A percentile compares a stretch with the other conserved stretches of the same genome.
Evolutionary conservation across 2,113 vertebrate genomes (phyloP).

Genomic region (Tragelaphus buxtoni): DNA sequence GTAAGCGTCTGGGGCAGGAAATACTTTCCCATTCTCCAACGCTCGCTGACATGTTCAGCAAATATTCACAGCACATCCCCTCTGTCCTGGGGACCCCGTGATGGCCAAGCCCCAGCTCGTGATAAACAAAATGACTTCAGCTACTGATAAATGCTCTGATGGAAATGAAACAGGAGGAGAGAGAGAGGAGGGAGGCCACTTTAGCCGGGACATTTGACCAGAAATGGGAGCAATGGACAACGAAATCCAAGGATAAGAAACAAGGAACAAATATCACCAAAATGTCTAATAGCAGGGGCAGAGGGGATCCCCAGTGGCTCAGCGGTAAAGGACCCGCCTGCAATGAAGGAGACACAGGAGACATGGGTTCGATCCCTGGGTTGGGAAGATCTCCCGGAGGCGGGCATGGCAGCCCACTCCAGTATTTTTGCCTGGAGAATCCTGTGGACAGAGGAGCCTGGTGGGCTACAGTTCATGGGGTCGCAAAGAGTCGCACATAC

Average conservation of each 20-base stretch:
- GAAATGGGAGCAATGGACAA: neutral
- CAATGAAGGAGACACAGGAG: neutral
- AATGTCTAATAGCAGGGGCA: neutral
- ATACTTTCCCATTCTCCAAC: neutral
- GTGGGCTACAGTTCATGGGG: neutral
- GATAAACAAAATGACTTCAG: neutral
- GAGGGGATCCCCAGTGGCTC: accelerated
- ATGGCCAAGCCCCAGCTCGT: neutral
- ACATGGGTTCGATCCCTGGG: neutral
- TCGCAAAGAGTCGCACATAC: accelerated
- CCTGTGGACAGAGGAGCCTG: neutral
- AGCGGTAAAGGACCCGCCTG: neutral
- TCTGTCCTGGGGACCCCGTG: neutral
- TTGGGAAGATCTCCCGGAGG: neutral
- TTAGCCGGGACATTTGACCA: neutral
- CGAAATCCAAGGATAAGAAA: neutral
- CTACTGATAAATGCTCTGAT: neutral
- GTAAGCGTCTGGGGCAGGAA: neutral
- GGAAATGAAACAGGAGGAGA: neutral
- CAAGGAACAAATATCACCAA: neutral
- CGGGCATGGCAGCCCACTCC: neutral
- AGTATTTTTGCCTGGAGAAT: neutral
- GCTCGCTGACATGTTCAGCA: accelerated
- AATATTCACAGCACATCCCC: neutral
- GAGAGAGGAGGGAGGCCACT: neutral